These are phyloP conservation scores for Piscicola geometra DNA, from an alignment of 2,888 invertebrate genomes.

Conservation along the genomic window DNA sequence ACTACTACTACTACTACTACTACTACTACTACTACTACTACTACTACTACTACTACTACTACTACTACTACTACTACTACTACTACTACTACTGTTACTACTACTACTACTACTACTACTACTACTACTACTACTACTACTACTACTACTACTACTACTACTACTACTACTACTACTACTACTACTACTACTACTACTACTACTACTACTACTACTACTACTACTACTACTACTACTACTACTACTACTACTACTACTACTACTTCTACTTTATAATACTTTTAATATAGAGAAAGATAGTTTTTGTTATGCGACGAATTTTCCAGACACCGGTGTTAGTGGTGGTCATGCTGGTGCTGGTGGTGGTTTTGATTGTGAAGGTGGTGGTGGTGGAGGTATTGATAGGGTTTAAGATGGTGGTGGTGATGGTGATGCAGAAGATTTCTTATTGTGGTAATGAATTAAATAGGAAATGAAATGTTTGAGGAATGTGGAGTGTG, in stretches of 20 bases:
- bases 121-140: neutral
- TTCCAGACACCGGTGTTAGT: no score
- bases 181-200: neutral
- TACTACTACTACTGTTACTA: neutral
- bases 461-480: no score
- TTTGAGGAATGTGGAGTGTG: no score
- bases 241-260: neutral
- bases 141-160: constrained; percentile 2
- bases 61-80: no score
- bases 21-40: neutral
- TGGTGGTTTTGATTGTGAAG: no score
- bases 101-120: neutral
- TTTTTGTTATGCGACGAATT: no score
- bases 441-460: no score
- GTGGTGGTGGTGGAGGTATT: no score
- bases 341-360: no score
- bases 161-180: neutral
- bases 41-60: neutral
- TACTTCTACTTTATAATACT: neutral
- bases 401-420: no score
- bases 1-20: neutral
- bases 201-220: neutral
- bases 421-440: no score
- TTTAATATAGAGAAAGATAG: no score
- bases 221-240: neutral